Evolutionary conservation across 1,140 invertebrate species (phyloP).

Genomic region (Cyclina sinensis): DNA sequence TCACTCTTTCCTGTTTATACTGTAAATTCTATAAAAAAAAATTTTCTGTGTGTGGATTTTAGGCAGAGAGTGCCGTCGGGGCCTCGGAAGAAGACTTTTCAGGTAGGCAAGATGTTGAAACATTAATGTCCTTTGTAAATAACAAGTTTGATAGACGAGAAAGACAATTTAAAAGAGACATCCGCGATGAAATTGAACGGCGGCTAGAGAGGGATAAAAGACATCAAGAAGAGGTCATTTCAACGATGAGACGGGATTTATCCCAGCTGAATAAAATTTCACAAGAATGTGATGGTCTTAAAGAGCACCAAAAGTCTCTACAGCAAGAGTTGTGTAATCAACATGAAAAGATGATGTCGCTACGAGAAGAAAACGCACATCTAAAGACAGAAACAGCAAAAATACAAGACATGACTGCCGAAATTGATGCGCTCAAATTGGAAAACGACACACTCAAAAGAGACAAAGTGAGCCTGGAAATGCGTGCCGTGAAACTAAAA

Average conservation of each 20-base stretch:
- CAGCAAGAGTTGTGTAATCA: constrained; percentile 31
- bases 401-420: neutral
- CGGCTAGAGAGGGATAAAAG: constrained; percentile 34
- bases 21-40: neutral
- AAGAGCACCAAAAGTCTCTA: constrained; percentile 15
- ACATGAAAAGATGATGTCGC: constrained; percentile 25
- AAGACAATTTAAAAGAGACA: constrained; percentile 43
- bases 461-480: constrained; percentile 26
- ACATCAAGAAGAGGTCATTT: constrained; percentile 42
- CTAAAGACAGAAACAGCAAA: neutral
- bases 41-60: too few species aligned
- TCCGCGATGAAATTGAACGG: constrained; percentile 51
- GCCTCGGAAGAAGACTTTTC: neutral
- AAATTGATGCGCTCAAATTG: constrained; percentile 14
- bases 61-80: constrained; percentile 42
- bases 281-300: constrained; percentile 52
- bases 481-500: constrained; percentile 19
- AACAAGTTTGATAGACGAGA: constrained; percentile 36
- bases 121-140: constrained; percentile 37
- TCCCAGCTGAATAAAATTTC: constrained; percentile 50
- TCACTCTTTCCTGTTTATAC: neutral
- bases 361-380: constrained; percentile 32
- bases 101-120: constrained; percentile 22
- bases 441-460: constrained; percentile 34
- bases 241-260: constrained; percentile 41